Conservation (phyloP, 2,888 invertebrate genomes). For the Nasonovia ribisnigri region DNA sequence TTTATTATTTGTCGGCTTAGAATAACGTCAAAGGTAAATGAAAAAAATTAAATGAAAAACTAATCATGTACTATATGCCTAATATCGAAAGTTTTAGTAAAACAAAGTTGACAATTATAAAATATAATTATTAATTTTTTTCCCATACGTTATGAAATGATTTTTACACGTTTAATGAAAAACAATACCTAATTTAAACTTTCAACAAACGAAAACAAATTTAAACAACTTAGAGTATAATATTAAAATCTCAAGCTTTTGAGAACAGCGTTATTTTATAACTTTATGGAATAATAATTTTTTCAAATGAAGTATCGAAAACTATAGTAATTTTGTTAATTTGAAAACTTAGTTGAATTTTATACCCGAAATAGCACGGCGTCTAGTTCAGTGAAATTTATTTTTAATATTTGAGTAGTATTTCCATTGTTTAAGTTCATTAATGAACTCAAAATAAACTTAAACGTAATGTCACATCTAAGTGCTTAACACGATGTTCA, state of each 20-base stretch:
- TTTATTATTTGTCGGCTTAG: neutral
- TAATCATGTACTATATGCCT: neutral
- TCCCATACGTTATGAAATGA: neutral
- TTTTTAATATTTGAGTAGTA: neutral
- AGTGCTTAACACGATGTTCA: neutral
- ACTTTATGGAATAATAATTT: neutral
- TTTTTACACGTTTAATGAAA: neutral
- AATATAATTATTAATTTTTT: neutral
- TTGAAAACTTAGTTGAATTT: neutral
- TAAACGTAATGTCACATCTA: neutral
- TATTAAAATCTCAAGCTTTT: neutral
- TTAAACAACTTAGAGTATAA: neutral
- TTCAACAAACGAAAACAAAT: neutral
- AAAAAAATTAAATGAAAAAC: neutral
- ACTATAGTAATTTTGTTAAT: neutral
- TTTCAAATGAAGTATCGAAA: neutral
- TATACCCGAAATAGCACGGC: neutral
- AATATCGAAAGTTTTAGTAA: neutral
- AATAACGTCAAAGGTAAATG: neutral
- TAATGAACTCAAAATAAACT: neutral
- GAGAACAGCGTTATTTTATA: neutral
- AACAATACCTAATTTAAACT: slow-evolving; percentile 14
- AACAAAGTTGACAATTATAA: neutral
- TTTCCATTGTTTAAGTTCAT: neutral
- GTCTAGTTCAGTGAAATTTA: neutral